phyloP scores from a whole-genome alignment of 1,140 invertebrate genomes.

The Saccostrea cuccullata region DNA sequence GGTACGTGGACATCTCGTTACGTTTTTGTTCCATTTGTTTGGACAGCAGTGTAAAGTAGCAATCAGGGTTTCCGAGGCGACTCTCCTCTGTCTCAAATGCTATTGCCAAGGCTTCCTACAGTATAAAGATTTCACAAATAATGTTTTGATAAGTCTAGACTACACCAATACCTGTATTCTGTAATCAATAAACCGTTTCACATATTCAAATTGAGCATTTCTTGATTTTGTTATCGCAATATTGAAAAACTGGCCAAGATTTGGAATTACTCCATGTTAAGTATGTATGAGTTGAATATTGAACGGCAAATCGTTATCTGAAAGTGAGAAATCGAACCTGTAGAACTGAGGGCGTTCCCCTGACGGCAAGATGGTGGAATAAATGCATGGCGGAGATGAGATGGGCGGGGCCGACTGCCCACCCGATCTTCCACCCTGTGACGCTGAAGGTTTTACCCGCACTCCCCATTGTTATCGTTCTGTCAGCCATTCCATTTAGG shows the following conservation, averaged over 20 bases:
- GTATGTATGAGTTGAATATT: no score
- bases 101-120: slow-evolving; percentile 92
- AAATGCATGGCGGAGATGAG: slow-evolving; percentile 84
- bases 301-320: no score
- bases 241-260: no score
- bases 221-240: no score
- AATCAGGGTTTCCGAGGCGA: slow-evolving; percentile 84
- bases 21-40: slow-evolving; percentile 89
- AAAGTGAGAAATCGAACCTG: slow-evolving; percentile 74
- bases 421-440: slow-evolving; percentile 91
- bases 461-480: slow-evolving; percentile 97
- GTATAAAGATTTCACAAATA: no score
- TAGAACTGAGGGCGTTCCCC: slow-evolving; percentile 90
- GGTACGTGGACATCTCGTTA: slow-evolving; percentile 87
- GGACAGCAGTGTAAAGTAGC: slow-evolving; percentile 90
- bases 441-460: slow-evolving; percentile 98
- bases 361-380: slow-evolving; percentile 95
- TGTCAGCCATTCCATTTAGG: slow-evolving; percentile 96
- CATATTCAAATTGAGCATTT: no score
- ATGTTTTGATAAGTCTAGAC: no score
- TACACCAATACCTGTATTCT: no score
- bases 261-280: no score
- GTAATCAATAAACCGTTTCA: no score
- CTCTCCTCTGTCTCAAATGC: slow-evolving; percentile 92
- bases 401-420: slow-evolving; percentile 86